Conservation (phyloP, 1,140 invertebrate genomes). For the Trichonephila clavata region DNA sequence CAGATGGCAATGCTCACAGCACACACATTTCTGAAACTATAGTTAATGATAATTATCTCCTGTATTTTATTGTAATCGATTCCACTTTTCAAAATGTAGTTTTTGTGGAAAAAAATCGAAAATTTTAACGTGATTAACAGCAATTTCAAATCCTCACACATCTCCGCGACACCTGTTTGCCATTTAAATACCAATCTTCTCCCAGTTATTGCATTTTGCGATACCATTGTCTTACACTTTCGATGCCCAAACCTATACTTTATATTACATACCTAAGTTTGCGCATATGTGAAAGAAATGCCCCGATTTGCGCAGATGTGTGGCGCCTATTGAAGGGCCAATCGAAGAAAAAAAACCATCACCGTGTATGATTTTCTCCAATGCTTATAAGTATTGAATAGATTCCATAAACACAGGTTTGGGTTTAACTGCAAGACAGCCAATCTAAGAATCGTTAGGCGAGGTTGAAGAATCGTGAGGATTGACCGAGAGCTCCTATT, state of each 20-base stretch:
- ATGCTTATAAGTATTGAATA: conserved; percentile 43
- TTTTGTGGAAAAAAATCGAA: background rate
- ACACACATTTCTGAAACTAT: background rate
- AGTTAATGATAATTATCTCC: background rate
- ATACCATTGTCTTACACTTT: background rate
- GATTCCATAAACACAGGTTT: conserved; percentile 55
- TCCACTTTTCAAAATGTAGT: background rate
- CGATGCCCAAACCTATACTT: background rate
- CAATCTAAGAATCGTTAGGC: conserved; percentile 48
- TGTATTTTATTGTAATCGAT: background rate
- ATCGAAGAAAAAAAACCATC: background rate
- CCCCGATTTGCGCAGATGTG: conserved; percentile 29
- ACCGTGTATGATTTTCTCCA: conserved; percentile 18
- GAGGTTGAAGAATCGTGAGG: conserved; percentile 39
- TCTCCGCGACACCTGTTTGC: background rate
- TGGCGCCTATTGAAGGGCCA: conserved; percentile 6
- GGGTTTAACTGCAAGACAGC: background rate
- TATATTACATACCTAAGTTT: background rate
- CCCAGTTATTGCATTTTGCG: conserved; percentile 1
- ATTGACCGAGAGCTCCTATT: conserved; percentile 28
- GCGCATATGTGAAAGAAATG: conserved; percentile 34
- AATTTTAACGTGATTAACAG: background rate
- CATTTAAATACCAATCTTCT: background rate
- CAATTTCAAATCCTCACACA: background rate
- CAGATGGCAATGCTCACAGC: background rate